Evolutionary conservation across 2,113 vertebrate species (phyloP), one percentile per base, ranked within the genome.

Genomic region (Crotalus tigris): DNA sequence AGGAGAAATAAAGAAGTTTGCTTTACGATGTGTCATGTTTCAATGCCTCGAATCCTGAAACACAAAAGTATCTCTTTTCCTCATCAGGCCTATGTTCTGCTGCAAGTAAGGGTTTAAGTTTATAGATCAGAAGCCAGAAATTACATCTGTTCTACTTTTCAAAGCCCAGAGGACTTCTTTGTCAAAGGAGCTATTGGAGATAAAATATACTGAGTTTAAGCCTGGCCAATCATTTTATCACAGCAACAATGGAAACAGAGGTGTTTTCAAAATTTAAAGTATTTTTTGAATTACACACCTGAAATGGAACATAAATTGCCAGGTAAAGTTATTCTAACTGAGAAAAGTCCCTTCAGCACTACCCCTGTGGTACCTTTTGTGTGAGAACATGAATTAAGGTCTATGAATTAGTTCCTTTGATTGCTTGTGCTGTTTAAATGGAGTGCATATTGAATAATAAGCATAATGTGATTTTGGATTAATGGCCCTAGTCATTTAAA

Each of bases 371-470:
- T 0, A 90, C 91, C 0, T 91, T 55, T 54, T 81, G 11, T 85
- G 91, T 19, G 85, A 75, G 75, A 23, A 44, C 19, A 3, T 7
- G 53, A 46, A 90, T 90, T 91, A 58, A 91, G 81, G 46, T 69
- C 88, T 91, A 61, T 17, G 91, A 94, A 92, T 92, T 54, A 85
- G 26, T 93, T 86, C 81, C 75, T 92, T 96, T 93, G 94, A 29
- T 55, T 86, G 86, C 75, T 53, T 51, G 0, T 0, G 6, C 1
- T 85, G 88, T 94, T 95, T 58, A 92, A 96, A 93, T 53, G 93
- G 94, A 87, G 87, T 93, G 92, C 0, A 39, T 93, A 95, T 95
- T 95, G 92, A 94, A 90, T 87, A 94, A 96, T 64, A 90, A 91
- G 93, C 94, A 0, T 94, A 94, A 90, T 86, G 17, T 19, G 93